Conservation (phyloP, 2,888 invertebrate species). For the Torymus auratus region DNA sequence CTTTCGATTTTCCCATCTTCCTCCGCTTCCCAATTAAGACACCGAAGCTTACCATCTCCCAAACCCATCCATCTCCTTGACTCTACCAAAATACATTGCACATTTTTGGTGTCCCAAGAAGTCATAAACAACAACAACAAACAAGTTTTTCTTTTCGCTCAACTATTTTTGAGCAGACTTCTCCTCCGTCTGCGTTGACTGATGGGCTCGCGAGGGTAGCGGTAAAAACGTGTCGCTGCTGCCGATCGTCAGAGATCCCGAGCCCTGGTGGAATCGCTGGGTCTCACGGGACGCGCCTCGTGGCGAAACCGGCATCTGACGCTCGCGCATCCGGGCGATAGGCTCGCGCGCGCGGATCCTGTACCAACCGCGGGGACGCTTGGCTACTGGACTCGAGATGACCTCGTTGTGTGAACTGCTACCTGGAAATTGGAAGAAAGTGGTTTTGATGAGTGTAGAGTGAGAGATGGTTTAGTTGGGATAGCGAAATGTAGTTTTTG, state of each 20-base stretch:
- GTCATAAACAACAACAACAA: too few species aligned
- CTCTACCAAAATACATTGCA: too few species aligned
- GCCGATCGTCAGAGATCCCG: constrained; percentile 69
- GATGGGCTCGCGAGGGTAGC: constrained; percentile 70
- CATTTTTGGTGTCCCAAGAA: too few species aligned
- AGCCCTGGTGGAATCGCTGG: constrained; percentile 71
- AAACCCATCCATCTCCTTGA: too few species aligned
- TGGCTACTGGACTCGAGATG: constrained; percentile 67
- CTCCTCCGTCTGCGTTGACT: constrained; percentile 68
- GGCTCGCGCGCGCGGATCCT: constrained; percentile 70
- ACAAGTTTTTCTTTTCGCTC: too few species aligned
- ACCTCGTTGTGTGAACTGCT: constrained; percentile 17
- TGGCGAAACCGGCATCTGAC: constrained; percentile 15
- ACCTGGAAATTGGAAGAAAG: not conserved
- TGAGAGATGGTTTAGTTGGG: too few species aligned
- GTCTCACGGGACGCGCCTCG: constrained; percentile 68
- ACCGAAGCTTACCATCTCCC: too few species aligned
- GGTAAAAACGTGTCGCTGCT: constrained; percentile 66
- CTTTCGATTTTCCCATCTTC: too few species aligned
- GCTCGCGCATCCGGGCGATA: constrained; percentile 68
- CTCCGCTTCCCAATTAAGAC: too few species aligned
- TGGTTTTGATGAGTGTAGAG: too few species aligned
- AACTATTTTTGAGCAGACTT: too few species aligned
- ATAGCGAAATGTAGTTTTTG: too few species aligned
- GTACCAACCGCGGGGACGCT: constrained; percentile 71